Conservation (phyloP, 2,888 invertebrate genomes). For the Lissocephala sabroskyi region DNA sequence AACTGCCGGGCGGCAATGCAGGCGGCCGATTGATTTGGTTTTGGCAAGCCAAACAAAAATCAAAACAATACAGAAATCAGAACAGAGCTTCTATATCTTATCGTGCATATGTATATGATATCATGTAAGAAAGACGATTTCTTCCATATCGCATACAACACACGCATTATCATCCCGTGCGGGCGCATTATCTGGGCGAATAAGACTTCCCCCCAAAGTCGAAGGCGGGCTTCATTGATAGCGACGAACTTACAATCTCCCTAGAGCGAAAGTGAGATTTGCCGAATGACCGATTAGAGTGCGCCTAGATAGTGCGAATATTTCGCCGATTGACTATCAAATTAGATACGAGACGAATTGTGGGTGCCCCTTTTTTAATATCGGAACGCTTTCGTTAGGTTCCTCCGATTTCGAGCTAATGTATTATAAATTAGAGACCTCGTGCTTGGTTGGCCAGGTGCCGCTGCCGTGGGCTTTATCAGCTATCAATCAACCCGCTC, state of each 20-base stretch:
- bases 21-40: constrained; percentile 19
- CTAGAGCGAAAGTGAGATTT: constrained; percentile 22
- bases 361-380: too few relatives aligned
- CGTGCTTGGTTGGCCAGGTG: constrained; percentile 6
- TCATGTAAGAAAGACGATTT: constrained; percentile 42
- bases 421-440: constrained; percentile 14
- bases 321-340: too few relatives aligned
- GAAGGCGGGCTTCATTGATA: too few relatives aligned
- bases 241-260: constrained; percentile 21
- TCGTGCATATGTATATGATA: constrained; percentile 43
- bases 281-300: constrained; percentile 43
- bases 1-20: constrained; percentile 23
- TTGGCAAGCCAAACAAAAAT: constrained; percentile 1
- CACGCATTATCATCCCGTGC: constrained; percentile 41
- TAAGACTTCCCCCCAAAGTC: constrained; percentile 24
- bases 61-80: constrained; percentile 19
- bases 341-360: too few relatives aligned
- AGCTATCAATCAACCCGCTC: constrained; percentile 33
- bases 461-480: constrained; percentile 16
- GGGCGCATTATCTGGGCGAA: constrained; percentile 31
- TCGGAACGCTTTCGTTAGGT: too few relatives aligned
- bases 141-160: constrained; percentile 12
- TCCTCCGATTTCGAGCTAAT: too few relatives aligned
- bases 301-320: constrained; percentile 6
- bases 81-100: constrained; percentile 43